Evolutionary conservation across 2,888 invertebrate genomes (phyloP).

Genomic region (Luffia ferchaultella): DNA sequence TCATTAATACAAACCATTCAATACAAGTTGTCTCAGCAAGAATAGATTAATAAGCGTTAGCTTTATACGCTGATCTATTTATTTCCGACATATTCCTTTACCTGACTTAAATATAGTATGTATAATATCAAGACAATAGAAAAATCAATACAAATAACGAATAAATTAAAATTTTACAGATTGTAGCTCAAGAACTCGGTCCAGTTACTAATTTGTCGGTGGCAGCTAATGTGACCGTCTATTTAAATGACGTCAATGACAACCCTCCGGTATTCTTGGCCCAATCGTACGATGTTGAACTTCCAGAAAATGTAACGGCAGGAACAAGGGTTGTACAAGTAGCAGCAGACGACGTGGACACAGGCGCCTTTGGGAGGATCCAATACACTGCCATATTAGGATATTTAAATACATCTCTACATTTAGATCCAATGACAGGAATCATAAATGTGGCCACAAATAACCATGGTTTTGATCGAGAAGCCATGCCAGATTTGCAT

Average conservation of each 20-base stretch:
- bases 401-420: slow-evolving; percentile 78
- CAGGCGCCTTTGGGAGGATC: slow-evolving; percentile 78
- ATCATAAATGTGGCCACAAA: slow-evolving; percentile 80
- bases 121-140: slow-evolving; percentile 5
- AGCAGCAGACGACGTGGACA: slow-evolving; percentile 84
- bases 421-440: slow-evolving; percentile 81
- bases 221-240: slow-evolving; percentile 78
- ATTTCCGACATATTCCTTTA: background rate
- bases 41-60: background rate
- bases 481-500: slow-evolving; percentile 77
- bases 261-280: slow-evolving; percentile 83
- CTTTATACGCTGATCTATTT: background rate
- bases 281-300: slow-evolving; percentile 74
- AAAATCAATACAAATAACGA: too few species aligned
- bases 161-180: too few species aligned
- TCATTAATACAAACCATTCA: background rate
- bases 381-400: slow-evolving; percentile 82
- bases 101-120: slow-evolving; percentile 4
- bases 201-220: slow-evolving; percentile 78
- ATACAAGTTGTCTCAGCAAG: background rate
- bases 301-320: slow-evolving; percentile 83
- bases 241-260: slow-evolving; percentile 87
- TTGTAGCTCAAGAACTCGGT: slow-evolving; percentile 82
- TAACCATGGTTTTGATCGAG: slow-evolving; percentile 83
- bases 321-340: slow-evolving; percentile 78